A percentile compares a stretch with the other conserved stretches of the same genome.
Conservation (phyloP, 2,888 invertebrate genomes). For the Notodonta ziczac region DNA sequence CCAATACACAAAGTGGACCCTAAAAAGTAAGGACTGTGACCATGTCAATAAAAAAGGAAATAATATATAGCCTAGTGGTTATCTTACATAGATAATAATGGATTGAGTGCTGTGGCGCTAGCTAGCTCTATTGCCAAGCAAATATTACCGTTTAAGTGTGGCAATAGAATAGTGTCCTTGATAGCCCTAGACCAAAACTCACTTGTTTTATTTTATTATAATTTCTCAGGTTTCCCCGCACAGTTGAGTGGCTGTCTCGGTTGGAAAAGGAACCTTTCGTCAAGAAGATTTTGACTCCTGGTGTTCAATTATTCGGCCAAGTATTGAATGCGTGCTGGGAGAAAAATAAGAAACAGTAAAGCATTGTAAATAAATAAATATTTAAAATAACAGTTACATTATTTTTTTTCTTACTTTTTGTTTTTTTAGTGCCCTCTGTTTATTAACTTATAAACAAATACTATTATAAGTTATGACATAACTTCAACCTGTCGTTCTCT, state of each 20-base stretch:
- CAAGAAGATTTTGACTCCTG: constrained; percentile 44
- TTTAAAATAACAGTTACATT: background rate
- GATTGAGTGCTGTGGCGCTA: too few relatives aligned
- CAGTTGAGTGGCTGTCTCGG: constrained; percentile 44
- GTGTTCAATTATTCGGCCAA: constrained; percentile 32
- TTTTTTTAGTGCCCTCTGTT: background rate
- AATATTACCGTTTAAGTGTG: too few relatives aligned
- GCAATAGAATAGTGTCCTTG: too few relatives aligned
- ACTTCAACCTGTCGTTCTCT: background rate
- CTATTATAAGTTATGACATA: background rate
- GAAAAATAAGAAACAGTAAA: constrained; percentile 39
- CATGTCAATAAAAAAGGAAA: too few relatives aligned
- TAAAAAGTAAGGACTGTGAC: constrained; percentile 35
- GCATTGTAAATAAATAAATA: background rate
- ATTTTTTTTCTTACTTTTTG: background rate
- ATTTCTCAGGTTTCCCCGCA: constrained; percentile 46
- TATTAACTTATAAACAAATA: constrained; percentile 9
- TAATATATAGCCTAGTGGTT: too few relatives aligned
- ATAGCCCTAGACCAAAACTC: too few relatives aligned
- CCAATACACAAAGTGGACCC: constrained; percentile 41
- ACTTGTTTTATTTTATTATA: background rate
- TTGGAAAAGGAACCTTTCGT: constrained; percentile 46
- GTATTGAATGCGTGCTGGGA: constrained; percentile 40
- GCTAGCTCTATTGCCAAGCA: too few relatives aligned
- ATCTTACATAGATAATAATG: too few relatives aligned